A percentile compares a stretch with the other conserved stretches of the same genome.
These are phyloP conservation scores for Phyto melanocephala DNA, from an alignment of 2,888 invertebrate genomes.

Conservation along the genomic window DNA sequence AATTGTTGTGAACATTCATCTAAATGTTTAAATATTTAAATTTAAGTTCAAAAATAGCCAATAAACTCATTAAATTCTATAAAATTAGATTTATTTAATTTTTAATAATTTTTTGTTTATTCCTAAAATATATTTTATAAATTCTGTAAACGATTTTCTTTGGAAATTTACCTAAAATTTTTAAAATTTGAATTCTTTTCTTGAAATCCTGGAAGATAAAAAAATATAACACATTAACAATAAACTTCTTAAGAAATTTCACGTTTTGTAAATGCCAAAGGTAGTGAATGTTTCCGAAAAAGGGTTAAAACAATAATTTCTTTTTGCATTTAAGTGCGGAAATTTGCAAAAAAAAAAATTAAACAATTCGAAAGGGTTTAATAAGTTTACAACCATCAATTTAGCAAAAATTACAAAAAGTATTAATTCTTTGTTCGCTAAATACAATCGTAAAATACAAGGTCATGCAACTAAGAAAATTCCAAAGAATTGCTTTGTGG, in stretches of 20 bases:
- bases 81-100: too few relatives aligned
- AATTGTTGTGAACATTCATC: too few relatives aligned
- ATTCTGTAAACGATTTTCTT: too few relatives aligned
- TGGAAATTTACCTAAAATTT: too few relatives aligned
- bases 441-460: neutral
- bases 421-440: neutral
- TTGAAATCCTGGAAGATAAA: too few relatives aligned
- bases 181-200: too few relatives aligned
- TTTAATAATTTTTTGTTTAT: too few relatives aligned
- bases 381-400: neutral
- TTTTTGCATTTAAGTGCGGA: conserved; percentile 39
- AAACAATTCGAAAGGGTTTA: neutral
- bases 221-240: neutral
- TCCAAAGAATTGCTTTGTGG: neutral
- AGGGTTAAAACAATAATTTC: conserved; percentile 4
- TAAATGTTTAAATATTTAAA: too few relatives aligned
- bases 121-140: too few relatives aligned
- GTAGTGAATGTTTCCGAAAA: neutral
- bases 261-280: neutral
- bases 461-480: neutral
- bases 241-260: neutral
- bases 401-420: neutral
- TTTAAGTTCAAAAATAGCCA: too few relatives aligned
- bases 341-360: neutral
- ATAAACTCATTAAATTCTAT: too few relatives aligned